These are phyloP conservation scores for Drosophila anomalata DNA, from an alignment of 2,888 invertebrate genomes.

Conservation along the genomic window DNA sequence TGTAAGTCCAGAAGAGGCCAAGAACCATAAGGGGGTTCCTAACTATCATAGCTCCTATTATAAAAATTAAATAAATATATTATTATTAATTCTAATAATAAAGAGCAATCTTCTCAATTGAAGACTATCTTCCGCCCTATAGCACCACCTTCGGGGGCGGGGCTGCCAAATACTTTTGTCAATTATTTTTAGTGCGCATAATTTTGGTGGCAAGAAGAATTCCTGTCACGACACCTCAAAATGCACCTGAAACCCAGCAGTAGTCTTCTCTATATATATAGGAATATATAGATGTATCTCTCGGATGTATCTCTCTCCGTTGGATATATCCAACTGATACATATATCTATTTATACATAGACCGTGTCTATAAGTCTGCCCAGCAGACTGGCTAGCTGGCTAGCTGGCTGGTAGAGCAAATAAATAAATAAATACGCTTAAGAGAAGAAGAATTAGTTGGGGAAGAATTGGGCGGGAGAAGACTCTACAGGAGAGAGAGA, in stretches of 20 bases:
- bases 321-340: constrained; percentile 16
- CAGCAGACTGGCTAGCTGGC: constrained; percentile 30
- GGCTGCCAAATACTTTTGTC: constrained; percentile 32
- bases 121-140: too few relatives aligned
- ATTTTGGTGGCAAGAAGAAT: constrained; percentile 66
- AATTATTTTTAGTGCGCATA: constrained; percentile 80
- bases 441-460: constrained; percentile 4
- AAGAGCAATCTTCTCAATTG: too few relatives aligned
- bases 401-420: constrained; percentile 18
- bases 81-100: too few relatives aligned
- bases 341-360: constrained; percentile 20
- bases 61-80: too few relatives aligned
- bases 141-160: background rate
- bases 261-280: constrained; percentile 1
- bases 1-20: background rate
- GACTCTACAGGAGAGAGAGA: background rate
- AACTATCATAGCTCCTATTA: too few relatives aligned
- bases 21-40: too few relatives aligned
- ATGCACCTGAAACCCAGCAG: constrained; percentile 66
- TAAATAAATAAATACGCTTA: constrained; percentile 50
- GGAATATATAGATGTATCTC: constrained; percentile 33
- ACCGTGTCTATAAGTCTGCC: constrained; percentile 16
- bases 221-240: constrained; percentile 77
- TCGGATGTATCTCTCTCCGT: constrained; percentile 9
- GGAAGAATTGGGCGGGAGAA: constrained; percentile 1